Evolutionary conservation across 2,888 invertebrate genomes (phyloP).

Genomic region (Eupithecia subfuscata): DNA sequence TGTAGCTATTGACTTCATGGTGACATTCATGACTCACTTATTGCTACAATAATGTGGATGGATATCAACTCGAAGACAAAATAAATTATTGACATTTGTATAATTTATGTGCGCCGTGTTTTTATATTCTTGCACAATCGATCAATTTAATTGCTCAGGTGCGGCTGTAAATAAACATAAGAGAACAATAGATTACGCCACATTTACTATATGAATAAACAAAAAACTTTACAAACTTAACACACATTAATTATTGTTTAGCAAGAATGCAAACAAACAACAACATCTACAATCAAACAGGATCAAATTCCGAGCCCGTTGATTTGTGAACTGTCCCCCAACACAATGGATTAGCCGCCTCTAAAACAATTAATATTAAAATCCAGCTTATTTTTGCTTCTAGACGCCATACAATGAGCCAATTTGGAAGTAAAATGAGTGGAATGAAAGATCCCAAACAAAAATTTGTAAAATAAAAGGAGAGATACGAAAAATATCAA

Average conservation of each 20-base stretch:
- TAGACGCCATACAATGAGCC: constrained; percentile 22
- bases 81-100: background rate
- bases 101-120: background rate
- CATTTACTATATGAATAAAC: background rate
- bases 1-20: constrained; percentile 7
- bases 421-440: constrained; percentile 30
- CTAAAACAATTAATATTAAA: constrained; percentile 29
- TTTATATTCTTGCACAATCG: background rate
- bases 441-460: constrained; percentile 21
- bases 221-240: background rate
- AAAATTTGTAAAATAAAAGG: constrained; percentile 16
- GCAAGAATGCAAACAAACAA: constrained; percentile 23
- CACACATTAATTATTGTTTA: constrained; percentile 19
- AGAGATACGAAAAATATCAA: constrained; percentile 25
- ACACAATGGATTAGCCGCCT: constrained; percentile 31
- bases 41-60: background rate
- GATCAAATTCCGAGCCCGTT: constrained; percentile 27
- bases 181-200: constrained; percentile 4
- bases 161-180: constrained; percentile 5
- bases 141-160: constrained; percentile 16
- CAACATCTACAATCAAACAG: constrained; percentile 18
- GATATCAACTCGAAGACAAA: background rate
- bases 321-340: constrained; percentile 23
- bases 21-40: background rate
- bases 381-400: constrained; percentile 26